Conservation (phyloP, 2,888 invertebrate genomes). For the Scaptomyza tumidula region DNA sequence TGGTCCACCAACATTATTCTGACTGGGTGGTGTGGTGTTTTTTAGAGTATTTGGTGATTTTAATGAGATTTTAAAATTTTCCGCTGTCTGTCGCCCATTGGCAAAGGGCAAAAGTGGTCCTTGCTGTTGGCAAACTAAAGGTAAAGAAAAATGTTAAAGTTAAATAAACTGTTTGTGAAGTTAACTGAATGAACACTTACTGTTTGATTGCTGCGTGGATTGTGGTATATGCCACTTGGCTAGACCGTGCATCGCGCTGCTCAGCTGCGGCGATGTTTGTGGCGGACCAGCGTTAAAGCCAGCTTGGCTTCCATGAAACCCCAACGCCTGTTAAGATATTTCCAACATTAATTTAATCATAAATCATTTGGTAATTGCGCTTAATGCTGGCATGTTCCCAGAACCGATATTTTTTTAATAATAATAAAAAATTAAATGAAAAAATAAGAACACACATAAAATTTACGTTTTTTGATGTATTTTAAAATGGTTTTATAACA, state of each 20-base stretch:
- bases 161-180: background rate
- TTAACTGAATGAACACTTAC: slow-evolving; percentile 70
- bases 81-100: slow-evolving; percentile 83
- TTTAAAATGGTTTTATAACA: background rate
- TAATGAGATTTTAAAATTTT: slow-evolving; percentile 85
- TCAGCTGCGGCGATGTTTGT: slow-evolving; percentile 83
- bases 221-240: slow-evolving; percentile 91
- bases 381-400: background rate
- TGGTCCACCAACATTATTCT: slow-evolving; percentile 53
- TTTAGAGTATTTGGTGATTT: slow-evolving; percentile 84
- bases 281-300: slow-evolving; percentile 85
- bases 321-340: slow-evolving; percentile 77
- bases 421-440: background rate
- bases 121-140: slow-evolving; percentile 81
- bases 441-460: slow-evolving; percentile 17
- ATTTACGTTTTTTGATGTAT: background rate
- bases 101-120: slow-evolving; percentile 84
- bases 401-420: background rate
- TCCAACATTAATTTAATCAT: background rate
- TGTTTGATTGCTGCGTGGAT: slow-evolving; percentile 84
- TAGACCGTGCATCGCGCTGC: slow-evolving; percentile 78
- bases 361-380: background rate
- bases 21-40: slow-evolving; percentile 82
- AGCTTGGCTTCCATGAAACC: slow-evolving; percentile 85
- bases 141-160: background rate